Base-by-base conservation (phyloP, 2,888 invertebrate species). In the Leptinotarsa haldemani region DNA sequence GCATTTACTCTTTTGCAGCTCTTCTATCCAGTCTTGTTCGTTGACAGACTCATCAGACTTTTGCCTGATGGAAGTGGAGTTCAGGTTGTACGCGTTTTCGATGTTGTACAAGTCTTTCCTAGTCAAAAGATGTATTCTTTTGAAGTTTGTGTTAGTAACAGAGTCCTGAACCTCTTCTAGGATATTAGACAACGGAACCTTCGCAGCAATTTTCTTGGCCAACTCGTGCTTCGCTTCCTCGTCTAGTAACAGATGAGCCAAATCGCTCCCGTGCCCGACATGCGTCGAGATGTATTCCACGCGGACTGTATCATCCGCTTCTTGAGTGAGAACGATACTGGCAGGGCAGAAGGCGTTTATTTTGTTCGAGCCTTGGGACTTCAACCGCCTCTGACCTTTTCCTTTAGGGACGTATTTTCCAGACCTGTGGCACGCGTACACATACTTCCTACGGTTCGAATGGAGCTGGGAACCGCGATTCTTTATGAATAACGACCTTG, bases 371-470 rank as follows among this genome's bases (percentile, higher is more conserved):
- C 77, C 77, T 58, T 77, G 73, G n/a, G 30, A 56, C 68, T 75
- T 77, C 16, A 77, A 61, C 7, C 68, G 73, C 46, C 77, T 71
- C 1, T 56, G 13, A 16, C 65, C 69, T 50, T 73, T 73, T 30
- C 73, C 77, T 50, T 65, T 61, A 1, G 73, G 61, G 2, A 63
- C 22, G 30, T 74, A 77, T 15, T 50, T 73, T 46, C 75, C 75
- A 65, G 75, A 77, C 16, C 77, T 70, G 25, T 77, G 77, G 50
- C 77, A 77, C 80, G 22, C 25, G 50, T 48, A 67, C 20, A n/a
- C n/a, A 12, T 13, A 46, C 18, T 48, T 47, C 1, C 12, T 46
- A 65, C 46, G 12, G 16, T 48, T 20, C n/a, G n/a, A 40, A 25
- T 16, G 16, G 12, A 9, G 20, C 16, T 46, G n/a, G 4, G 48